phyloP scores from a whole-genome alignment of 2,888 invertebrate species.

The Patella pellucida region DNA sequence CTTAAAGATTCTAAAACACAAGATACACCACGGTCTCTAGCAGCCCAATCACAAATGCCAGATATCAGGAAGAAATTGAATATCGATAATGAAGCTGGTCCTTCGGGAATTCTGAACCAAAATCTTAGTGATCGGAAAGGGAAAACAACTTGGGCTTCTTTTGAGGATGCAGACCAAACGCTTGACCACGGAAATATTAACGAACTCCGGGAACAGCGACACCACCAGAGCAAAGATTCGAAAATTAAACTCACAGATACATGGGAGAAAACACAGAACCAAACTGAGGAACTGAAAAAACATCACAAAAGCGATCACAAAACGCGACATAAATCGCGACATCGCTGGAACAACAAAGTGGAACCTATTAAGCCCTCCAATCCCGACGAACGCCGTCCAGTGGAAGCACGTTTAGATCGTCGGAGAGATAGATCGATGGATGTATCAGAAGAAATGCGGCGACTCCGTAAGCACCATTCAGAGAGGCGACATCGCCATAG shows the following conservation, averaged over 20 bases:
- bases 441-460: not conserved
- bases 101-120: too few relatives aligned
- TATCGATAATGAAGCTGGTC: not conserved
- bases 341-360: not conserved
- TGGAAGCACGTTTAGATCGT: not conserved
- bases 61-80: not conserved
- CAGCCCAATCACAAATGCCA: not conserved
- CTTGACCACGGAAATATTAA: not conserved
- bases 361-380: not conserved
- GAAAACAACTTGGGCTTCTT: not conserved
- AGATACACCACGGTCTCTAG: not conserved
- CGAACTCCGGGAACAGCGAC: not conserved
- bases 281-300: not conserved
- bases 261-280: not conserved
- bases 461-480: not conserved
- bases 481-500: not conserved
- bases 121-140: not conserved
- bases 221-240: not conserved
- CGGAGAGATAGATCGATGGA: not conserved
- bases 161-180: not conserved
- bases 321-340: not conserved
- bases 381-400: not conserved
- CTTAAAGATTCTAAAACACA: not conserved
- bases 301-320: not conserved
- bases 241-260: not conserved